A percentile compares a stretch with the other conserved stretches of the same genome.
Evolutionary conservation across 1,140 invertebrate genomes (phyloP).

Genomic region (Mamestra configurata): DNA sequence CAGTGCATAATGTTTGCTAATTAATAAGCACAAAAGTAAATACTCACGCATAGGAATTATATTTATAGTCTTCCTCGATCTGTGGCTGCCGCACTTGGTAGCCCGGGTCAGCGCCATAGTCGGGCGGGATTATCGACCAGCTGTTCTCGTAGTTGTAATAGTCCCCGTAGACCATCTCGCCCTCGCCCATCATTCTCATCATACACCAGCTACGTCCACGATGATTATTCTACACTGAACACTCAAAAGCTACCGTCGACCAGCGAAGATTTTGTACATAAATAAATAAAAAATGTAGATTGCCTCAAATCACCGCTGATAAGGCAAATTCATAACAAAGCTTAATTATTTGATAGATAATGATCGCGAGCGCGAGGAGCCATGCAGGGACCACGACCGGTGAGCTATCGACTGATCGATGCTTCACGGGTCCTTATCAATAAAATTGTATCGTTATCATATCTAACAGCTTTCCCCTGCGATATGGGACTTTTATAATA

Average conservation of each 20-base stretch:
- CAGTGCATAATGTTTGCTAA: too few species aligned
- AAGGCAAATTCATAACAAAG: constrained; percentile 29
- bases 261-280: background rate
- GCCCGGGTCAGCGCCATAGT: constrained; percentile 87
- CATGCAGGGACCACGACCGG: constrained; percentile 65
- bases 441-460: constrained; percentile 86
- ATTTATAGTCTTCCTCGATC: constrained; percentile 88
- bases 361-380: constrained; percentile 50
- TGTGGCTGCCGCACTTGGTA: constrained; percentile 84
- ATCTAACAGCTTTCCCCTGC: constrained; percentile 86
- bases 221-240: background rate
- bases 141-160: constrained; percentile 90
- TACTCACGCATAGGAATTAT: constrained; percentile 85
- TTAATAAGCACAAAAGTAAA: background rate
- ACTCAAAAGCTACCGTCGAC: background rate
- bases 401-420: constrained; percentile 84
- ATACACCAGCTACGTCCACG: constrained; percentile 60
- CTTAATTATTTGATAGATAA: constrained; percentile 53
- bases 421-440: constrained; percentile 81
- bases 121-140: constrained; percentile 91
- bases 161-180: constrained; percentile 84
- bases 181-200: constrained; percentile 88
- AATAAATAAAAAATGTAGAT: background rate
- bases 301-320: constrained; percentile 31
- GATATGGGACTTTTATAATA: constrained; percentile 85